Evolutionary conservation across 2,888 invertebrate genomes (phyloP), one percentile per base, ranked within the genome.

Genomic region (Vesta saturnalis): DNA sequence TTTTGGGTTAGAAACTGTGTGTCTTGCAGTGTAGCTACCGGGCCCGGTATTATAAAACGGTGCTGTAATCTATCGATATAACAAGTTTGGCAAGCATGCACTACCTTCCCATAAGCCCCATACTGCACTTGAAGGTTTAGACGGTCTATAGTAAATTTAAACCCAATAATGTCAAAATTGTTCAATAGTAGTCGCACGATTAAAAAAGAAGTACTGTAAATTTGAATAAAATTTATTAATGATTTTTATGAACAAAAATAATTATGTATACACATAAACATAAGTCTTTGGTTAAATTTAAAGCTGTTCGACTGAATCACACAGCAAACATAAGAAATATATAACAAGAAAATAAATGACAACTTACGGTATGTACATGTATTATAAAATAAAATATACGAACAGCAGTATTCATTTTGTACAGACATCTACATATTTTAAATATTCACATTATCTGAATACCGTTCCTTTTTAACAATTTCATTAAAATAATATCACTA

Each of bases 401-500:
- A 58, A 58, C 23, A 39, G 39, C 23, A 63, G 19, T 43, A 57
- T 23, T 58, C 10, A 57, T 63, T 23, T 16, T 52, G 23, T 57
- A 57, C n/a, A n/a, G n/a, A n/a, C 56, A 63, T 23, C 57, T 63
- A 57, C 47, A 12, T 63, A 23, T 57, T 57, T 56, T 16, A 14
- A 12, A 56, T 63, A 63, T 63, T 56, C 63, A 63, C 63, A 63
- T 47, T 57, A 46, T 49, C 39, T 62, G 21, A 46, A 55, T 62
- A 56, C 23, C 56, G 56, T 52, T 64, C 58, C 21, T 59, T 21
- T 39, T 56, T 57, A 64, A 59, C 68, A 68, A 68, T 60, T 68
- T 47, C 19, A 56, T 56, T 68, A 67, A 62, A 62, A 67, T 59
- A 67, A 22, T 68, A 64, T 64, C 60, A 68, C 68, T 63, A 64